Evolutionary conservation across 2,113 vertebrate species (phyloP), one percentile per base, ranked within the genome.

Genomic region (Eulemur macaco): DNA sequence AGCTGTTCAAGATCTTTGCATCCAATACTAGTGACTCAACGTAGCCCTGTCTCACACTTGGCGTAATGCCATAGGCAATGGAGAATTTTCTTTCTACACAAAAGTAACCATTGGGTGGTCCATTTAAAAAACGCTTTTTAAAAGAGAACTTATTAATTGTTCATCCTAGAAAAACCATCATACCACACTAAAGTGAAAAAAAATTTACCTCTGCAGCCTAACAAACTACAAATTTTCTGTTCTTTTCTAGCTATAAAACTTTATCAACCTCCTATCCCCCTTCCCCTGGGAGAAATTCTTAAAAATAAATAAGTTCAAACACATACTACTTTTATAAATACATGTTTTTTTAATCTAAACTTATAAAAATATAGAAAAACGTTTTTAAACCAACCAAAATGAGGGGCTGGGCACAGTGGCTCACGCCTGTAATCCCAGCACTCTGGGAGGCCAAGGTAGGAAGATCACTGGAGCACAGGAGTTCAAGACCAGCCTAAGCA

Each of bases 251-350:
- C 42, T 64, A 54, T 95, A 39, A 83, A 94, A 91, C 39, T 1
- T 94, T 34, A 74, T 78, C 50, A 86, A 68, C 15, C 12, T 71
- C 10, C 76, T 50, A 6, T 42, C 31, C 66, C 25, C 20, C 54
- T 45, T 95, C 93, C 63, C 71, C 81, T 64, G 31, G 29, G 25
- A 91, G 25, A 52, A 87, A 71, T 47, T 95, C 77, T 96, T 82
- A 78, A 93, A 97, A 97, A 76, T 52, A 87, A 96, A 17, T 69
- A 92, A 74, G 92, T 11, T 81, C 50, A 93, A 92, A 56, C 45
- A 73, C 42, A 63, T 12, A 58, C 47, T 86, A 80, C 45, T 93
- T 88, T 93, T 95, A 21, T 47, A 63, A 93, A 93, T 31, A n/a
- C 9, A 12, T 60, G 23, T 60, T 31, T 52, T 54, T 82, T 90